Percentiles rank a stretch among this genome's conserved stretches.
Evolutionary conservation across 2,113 vertebrate genomes (phyloP).

Genomic region (Ifrita kowaldi): DNA sequence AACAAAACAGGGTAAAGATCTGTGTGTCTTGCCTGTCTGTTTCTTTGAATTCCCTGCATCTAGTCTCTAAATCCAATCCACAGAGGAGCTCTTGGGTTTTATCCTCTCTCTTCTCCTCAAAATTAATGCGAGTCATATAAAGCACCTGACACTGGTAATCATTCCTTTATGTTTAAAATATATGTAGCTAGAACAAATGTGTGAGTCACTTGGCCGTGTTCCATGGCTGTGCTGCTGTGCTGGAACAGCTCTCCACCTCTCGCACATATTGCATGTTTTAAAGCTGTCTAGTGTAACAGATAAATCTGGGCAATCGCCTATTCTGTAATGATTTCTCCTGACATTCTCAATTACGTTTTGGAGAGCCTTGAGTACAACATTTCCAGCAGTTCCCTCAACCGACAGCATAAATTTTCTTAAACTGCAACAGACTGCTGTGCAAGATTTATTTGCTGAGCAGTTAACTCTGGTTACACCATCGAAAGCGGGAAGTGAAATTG

Average conservation of each 20-base stretch:
- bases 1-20: neutral
- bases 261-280: neutral
- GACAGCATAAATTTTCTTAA: slow-evolving; percentile 62
- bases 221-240: neutral
- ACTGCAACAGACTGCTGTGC: slow-evolving; percentile 12
- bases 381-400: slow-evolving; percentile 39
- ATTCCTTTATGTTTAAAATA: slow-evolving; percentile 45
- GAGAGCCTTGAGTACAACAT: slow-evolving; percentile 52
- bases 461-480: slow-evolving; percentile 33
- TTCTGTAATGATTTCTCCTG: slow-evolving; percentile 58
- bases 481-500: neutral
- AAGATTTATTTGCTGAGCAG: slow-evolving; percentile 58
- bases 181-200: neutral
- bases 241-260: neutral
- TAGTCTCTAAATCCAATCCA: neutral
- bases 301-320: slow-evolving; percentile 31
- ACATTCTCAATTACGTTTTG: slow-evolving; percentile 66
- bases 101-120: neutral
- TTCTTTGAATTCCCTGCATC: neutral
- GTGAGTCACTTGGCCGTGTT: neutral
- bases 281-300: slow-evolving; percentile 13
- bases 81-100: neutral
- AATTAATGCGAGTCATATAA: neutral
- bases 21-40: neutral
- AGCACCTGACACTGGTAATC: neutral